phyloP scores from a whole-genome alignment of 2,797 vertebrate species.

The Parauchenoglanis ngamensis region DNA sequence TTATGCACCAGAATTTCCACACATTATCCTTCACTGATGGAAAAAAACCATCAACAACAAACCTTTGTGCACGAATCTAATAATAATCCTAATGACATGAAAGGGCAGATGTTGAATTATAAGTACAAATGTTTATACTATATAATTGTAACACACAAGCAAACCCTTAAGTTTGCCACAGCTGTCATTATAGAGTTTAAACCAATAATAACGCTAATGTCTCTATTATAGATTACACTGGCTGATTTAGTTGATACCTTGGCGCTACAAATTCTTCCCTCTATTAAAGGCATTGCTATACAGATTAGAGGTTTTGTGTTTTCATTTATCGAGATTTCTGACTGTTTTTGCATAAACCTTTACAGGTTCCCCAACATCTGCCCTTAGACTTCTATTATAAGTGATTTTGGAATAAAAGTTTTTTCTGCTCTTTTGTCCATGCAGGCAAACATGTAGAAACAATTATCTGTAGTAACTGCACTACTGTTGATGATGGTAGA shows the following conservation, averaged over 20 bases:
- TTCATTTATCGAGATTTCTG: not conserved
- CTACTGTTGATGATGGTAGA: too few species aligned
- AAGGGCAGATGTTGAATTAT: not conserved
- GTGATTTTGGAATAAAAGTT: too few species aligned
- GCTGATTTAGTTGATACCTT: not conserved
- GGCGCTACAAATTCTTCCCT: not conserved
- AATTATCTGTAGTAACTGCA: not conserved
- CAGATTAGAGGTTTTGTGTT: not conserved
- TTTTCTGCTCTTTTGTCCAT: not conserved
- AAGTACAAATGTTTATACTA: not conserved
- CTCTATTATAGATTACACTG: not conserved
- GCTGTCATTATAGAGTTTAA: not conserved
- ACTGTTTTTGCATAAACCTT: not conserved
- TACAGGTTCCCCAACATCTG: not conserved
- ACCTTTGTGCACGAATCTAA: not conserved
- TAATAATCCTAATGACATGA: not conserved
- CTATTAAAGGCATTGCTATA: not conserved
- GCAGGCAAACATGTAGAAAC: not conserved
- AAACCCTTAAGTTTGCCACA: not conserved
- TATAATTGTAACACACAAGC: not conserved
- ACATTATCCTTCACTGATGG: not conserved
- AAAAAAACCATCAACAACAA: not conserved
- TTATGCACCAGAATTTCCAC: not conserved
- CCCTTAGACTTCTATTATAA: not conserved
- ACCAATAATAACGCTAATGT: not conserved